Percentiles rank a stretch among this genome's conserved stretches.
Evolutionary conservation across 2,113 vertebrate genomes (phyloP).

Genomic region (Tylochromis polylepis): DNA sequence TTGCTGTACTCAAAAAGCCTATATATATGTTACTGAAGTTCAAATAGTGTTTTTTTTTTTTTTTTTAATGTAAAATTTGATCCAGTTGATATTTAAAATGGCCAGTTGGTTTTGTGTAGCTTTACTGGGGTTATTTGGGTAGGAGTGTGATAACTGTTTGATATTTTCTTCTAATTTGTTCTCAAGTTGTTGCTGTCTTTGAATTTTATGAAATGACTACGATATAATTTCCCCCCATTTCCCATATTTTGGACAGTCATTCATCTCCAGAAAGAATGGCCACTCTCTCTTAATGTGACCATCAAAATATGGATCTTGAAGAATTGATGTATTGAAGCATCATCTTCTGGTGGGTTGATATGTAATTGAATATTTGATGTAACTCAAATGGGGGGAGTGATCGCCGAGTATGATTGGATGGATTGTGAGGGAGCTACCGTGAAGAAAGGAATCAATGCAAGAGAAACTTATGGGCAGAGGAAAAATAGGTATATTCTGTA

Average conservation of each 20-base stretch:
- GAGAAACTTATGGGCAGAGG: too few species aligned
- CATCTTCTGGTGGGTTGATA: too few species aligned
- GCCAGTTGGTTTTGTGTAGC: not conserved
- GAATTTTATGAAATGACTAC: not conserved
- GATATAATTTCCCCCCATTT: not conserved
- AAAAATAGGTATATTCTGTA: not conserved
- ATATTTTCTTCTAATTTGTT: not conserved
- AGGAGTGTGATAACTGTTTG: rapidly evolving
- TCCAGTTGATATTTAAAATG: not conserved
- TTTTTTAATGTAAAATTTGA: not conserved
- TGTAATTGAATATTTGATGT: too few species aligned
- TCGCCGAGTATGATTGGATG: not conserved
- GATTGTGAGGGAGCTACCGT: too few species aligned
- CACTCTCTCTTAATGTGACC: rapidly evolving
- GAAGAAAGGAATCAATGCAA: too few species aligned
- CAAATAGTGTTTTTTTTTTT: not conserved
- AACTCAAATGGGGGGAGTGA: rapidly evolving
- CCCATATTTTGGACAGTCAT: not conserved
- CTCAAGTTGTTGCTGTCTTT: not conserved
- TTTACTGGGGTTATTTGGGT: not conserved
- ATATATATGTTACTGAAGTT: not conserved
- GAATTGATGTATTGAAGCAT: too few species aligned
- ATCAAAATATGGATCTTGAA: rapidly evolving
- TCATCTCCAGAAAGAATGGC: not conserved
- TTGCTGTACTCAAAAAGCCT: too few species aligned